These are phyloP conservation scores for Nycteola revayana DNA, from an alignment of 2,888 invertebrate genomes.

Conservation along the genomic window DNA sequence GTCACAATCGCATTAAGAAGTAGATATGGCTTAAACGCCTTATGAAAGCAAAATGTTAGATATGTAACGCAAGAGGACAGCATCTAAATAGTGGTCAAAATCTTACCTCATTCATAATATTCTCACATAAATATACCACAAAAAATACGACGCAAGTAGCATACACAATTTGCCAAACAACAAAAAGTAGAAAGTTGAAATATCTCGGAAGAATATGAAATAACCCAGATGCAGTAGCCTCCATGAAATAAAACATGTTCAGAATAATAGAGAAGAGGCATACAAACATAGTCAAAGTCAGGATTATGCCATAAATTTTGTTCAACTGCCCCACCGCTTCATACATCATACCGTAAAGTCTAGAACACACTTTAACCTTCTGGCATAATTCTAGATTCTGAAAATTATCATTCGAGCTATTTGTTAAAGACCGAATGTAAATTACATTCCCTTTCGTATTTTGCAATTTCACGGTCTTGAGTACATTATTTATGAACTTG, in stretches of 20 bases:
- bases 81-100: no score
- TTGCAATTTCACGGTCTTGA: conserved; percentile 39
- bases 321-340: conserved; percentile 36
- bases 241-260: conserved; percentile 66
- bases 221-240: conserved; percentile 58
- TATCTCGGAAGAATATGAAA: conserved; percentile 51
- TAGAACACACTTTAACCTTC: conserved; percentile 52
- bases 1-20: no score
- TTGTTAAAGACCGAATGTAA: conserved; percentile 36
- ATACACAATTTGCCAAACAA: conserved; percentile 53
- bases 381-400: conserved; percentile 28
- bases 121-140: conserved; percentile 46
- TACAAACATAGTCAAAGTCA: conserved; percentile 43
- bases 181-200: conserved; percentile 48
- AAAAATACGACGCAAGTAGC: conserved; percentile 40
- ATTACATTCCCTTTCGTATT: conserved; percentile 45
- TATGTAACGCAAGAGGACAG: no score
- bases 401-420: no score
- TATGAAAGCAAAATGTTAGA: no score
- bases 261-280: conserved; percentile 44
- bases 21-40: no score
- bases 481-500: conserved; percentile 46
- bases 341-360: conserved; percentile 49
- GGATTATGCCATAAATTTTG: conserved; percentile 43
- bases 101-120: conserved; percentile 46